Evolutionary conservation across 2,888 invertebrate genomes (phyloP).

Genomic region (Calameuta idolon): DNA sequence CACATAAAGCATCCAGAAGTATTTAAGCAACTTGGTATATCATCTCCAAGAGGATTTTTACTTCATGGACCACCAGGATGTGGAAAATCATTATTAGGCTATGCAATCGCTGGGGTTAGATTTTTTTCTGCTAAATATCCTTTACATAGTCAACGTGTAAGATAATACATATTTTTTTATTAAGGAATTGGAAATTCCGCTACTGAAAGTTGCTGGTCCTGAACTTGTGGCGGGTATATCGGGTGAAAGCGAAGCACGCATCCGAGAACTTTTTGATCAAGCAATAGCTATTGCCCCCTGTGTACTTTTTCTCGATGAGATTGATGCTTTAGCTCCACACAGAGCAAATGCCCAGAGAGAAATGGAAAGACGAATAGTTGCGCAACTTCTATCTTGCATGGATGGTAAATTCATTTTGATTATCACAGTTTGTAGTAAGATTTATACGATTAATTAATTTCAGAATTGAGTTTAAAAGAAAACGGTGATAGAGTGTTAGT

Average conservation of each 20-base stretch:
- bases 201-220: slow-evolving; percentile 90
- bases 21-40: slow-evolving; percentile 84
- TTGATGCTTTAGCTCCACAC: slow-evolving; percentile 94
- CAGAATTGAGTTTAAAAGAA: slow-evolving; percentile 69
- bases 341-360: slow-evolving; percentile 91
- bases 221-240: slow-evolving; percentile 95
- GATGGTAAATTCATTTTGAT: slow-evolving; percentile 73
- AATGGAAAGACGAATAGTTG: slow-evolving; percentile 96
- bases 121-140: background rate
- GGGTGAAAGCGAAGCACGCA: slow-evolving; percentile 94
- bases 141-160: background rate
- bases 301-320: slow-evolving; percentile 94
- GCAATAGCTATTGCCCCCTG: slow-evolving; percentile 82
- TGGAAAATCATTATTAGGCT: slow-evolving; percentile 86
- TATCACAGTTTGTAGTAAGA: background rate
- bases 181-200: slow-evolving; percentile 76
- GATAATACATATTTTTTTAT: background rate
- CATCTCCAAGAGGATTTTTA: slow-evolving; percentile 90
- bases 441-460: background rate
- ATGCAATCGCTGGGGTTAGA: slow-evolving; percentile 84
- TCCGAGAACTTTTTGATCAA: slow-evolving; percentile 90
- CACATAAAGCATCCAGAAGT: slow-evolving; percentile 93
- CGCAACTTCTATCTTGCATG: slow-evolving; percentile 89
- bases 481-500: slow-evolving; percentile 79
- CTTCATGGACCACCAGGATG: slow-evolving; percentile 97